A percentile compares a stretch with the other conserved stretches of the same genome.
Evolutionary conservation across 1,140 invertebrate genomes (phyloP).

Genomic region (Drosophila azteca): DNA sequence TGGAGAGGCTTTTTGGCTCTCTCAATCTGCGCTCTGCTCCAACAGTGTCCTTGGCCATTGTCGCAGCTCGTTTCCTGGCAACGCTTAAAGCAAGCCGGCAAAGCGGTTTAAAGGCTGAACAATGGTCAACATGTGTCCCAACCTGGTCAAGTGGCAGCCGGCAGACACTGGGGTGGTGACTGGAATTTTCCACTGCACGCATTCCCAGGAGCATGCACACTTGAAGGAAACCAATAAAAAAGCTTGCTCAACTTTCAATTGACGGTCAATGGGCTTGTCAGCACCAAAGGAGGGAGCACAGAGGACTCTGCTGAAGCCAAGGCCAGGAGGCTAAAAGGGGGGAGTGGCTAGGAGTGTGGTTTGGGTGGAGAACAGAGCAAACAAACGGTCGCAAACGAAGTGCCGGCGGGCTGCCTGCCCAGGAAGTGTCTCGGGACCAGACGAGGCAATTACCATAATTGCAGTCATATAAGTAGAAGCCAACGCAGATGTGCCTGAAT

Average conservation of each 20-base stretch:
- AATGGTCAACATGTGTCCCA: too few relatives aligned
- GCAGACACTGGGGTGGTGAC: not conserved
- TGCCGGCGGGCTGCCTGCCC: not conserved
- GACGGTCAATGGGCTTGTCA: conserved; percentile 39
- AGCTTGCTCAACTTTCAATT: conserved; percentile 65
- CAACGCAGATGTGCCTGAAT: conserved; percentile 29
- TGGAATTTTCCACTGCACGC: conserved; percentile 31
- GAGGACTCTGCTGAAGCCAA: conserved; percentile 25
- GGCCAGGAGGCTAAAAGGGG: conserved; percentile 16
- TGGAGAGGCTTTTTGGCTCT: too few relatives aligned
- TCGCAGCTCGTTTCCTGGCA: not conserved
- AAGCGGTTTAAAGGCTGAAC: too few relatives aligned
- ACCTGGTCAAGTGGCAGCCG: too few relatives aligned
- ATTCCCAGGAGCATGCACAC: conserved; percentile 6
- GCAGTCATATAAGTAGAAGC: conserved; percentile 23
- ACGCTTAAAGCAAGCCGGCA: not conserved
- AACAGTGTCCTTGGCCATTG: not conserved
- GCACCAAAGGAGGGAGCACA: conserved; percentile 12
- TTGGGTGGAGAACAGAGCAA: conserved; percentile 2
- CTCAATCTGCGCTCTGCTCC: too few relatives aligned
- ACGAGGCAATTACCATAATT: conserved; percentile 48
- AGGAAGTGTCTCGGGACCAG: not conserved
- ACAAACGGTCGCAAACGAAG: conserved; percentile 15
- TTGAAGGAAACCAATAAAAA: conserved; percentile 62
- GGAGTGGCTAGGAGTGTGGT: not conserved